Evolutionary conservation across 2,113 vertebrate species (phyloP).

Genomic region (Lepisosteus osseus): DNA sequence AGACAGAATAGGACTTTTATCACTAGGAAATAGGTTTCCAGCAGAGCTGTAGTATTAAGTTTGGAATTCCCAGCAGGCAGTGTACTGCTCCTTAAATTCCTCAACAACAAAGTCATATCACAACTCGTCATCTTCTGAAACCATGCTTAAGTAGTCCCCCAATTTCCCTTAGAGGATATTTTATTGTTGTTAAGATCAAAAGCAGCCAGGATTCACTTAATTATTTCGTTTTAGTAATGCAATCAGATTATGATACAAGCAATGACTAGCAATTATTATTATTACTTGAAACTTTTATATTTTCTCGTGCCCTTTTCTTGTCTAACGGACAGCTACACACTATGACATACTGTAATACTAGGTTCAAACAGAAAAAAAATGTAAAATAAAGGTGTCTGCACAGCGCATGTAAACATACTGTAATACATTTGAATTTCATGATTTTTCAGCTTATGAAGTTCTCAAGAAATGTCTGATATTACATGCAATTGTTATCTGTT

Average conservation of each 20-base stretch:
- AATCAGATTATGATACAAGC: constrained; percentile 50
- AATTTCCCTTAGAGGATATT: constrained; percentile 50
- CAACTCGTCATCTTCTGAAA: constrained; percentile 57
- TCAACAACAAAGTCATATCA: constrained; percentile 36
- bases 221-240: constrained; percentile 62
- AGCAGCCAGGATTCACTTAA: constrained; percentile 52
- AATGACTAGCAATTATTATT: constrained; percentile 46
- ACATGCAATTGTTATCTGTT: no score
- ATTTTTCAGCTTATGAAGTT: no score
- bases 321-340: constrained; percentile 19
- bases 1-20: constrained; percentile 44
- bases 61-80: constrained; percentile 47
- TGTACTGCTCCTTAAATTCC: constrained; percentile 35
- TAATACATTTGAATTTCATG: no score
- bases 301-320: constrained; percentile 4
- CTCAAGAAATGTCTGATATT: no score
- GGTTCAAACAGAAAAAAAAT: background rate
- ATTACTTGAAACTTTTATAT: constrained; percentile 19
- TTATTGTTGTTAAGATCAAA: constrained; percentile 59
- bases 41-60: constrained; percentile 36
- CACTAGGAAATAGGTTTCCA: constrained; percentile 42
- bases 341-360: background rate
- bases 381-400: background rate
- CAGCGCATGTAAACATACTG: no score
- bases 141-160: constrained; percentile 45